These are phyloP conservation scores for Columba janthina DNA, from an alignment of 2,113 vertebrate species.

Conservation along the genomic window DNA sequence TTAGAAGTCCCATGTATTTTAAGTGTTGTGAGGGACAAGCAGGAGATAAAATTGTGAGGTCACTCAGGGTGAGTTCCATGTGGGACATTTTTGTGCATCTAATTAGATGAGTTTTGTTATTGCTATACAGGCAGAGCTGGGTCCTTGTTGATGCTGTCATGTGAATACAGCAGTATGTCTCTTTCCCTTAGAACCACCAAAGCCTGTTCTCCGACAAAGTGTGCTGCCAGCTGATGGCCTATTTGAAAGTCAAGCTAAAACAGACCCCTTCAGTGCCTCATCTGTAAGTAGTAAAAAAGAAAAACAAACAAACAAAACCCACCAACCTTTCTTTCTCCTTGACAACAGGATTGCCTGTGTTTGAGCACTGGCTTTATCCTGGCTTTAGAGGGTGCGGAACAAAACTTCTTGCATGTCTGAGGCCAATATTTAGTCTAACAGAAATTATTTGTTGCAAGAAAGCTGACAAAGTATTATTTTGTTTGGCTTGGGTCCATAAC, in stretches of 20 bases:
- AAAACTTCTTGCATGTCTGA: not conserved
- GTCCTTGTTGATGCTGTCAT: not conserved
- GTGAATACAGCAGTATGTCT: not conserved
- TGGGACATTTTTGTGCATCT: not conserved
- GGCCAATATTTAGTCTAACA: not conserved
- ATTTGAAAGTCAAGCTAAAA: conserved; percentile 83
- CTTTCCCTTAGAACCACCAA: conserved; percentile 73
- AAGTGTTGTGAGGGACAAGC: not conserved
- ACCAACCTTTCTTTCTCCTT: not conserved
- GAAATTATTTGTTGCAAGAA: not conserved
- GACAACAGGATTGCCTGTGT: not conserved
- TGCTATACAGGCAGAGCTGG: not conserved
- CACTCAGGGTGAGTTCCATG: not conserved
- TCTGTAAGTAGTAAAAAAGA: conserved; percentile 69
- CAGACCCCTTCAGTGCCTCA: conserved; percentile 71
- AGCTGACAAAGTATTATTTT: not conserved
- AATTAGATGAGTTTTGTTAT: not conserved
- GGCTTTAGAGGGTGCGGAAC: not conserved
- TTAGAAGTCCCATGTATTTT: not conserved
- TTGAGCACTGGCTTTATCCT: not conserved
- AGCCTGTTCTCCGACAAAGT: conserved; percentile 61
- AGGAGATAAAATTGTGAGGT: not conserved
- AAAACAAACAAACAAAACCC: not conserved
- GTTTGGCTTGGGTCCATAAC: not conserved
- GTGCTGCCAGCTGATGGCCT: conserved; percentile 35